Percentiles rank a stretch among this genome's conserved stretches.
These are phyloP conservation scores for Notiomystis cincta DNA, from an alignment of 2,113 vertebrate species.

Conservation along the genomic window DNA sequence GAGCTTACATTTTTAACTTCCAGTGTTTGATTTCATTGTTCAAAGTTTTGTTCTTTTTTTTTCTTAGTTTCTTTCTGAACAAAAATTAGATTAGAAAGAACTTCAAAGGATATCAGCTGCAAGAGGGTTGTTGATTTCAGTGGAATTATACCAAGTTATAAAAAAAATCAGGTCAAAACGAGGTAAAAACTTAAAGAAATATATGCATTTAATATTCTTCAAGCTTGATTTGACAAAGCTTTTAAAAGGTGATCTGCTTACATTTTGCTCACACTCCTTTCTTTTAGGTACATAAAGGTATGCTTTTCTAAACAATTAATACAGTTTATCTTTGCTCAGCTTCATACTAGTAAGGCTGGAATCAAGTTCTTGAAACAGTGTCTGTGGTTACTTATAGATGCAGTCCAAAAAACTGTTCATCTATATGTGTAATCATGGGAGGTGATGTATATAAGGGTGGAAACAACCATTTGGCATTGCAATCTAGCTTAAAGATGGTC, in stretches of 20 bases:
- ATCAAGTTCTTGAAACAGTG: background rate
- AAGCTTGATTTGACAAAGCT: slow-evolving; percentile 43
- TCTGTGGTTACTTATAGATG: slow-evolving; percentile 21
- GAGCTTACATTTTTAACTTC: slow-evolving; percentile 3
- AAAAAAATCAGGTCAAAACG: background rate
- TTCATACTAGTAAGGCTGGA: slow-evolving; percentile 1
- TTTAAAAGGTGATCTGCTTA: slow-evolving; percentile 48
- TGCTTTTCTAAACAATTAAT: slow-evolving; percentile 22
- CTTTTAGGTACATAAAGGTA: background rate
- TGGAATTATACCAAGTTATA: background rate
- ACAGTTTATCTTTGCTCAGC: slow-evolving; percentile 19
- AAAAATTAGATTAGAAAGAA: slow-evolving; percentile 21
- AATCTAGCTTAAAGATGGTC: slow-evolving; percentile 37
- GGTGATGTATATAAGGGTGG: slow-evolving; percentile 28
- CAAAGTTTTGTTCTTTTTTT: background rate
- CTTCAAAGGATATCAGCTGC: background rate
- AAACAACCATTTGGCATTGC: slow-evolving; percentile 49
- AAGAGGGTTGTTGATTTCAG: background rate
- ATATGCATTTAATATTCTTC: slow-evolving; percentile 39
- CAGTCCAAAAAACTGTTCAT: background rate
- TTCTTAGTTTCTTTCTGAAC: background rate
- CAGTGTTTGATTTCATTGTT: slow-evolving; percentile 15
- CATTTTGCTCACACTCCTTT: slow-evolving; percentile 34
- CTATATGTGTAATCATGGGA: slow-evolving; percentile 48
- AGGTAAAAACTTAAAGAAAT: background rate